phyloP scores from a whole-genome alignment of 2,797 vertebrate species.

The Passerculus sandwichensis region DNA sequence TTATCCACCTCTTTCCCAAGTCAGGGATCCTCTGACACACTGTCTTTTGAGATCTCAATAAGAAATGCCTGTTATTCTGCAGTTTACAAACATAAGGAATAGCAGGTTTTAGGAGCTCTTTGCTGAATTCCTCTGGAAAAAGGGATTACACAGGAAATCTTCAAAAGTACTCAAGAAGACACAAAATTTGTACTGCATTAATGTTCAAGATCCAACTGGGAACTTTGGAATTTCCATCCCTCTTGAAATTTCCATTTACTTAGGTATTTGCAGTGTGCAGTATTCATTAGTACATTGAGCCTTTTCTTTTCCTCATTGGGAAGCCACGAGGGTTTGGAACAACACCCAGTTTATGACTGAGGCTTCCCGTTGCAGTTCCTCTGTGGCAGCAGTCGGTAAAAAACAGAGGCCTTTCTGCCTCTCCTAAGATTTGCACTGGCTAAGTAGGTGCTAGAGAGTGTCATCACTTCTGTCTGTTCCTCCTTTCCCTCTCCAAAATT shows the following conservation, averaged over 20 bases:
- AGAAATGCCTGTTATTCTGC: not conserved
- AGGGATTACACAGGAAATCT: not conserved
- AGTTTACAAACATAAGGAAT: not conserved
- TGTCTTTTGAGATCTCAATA: not conserved
- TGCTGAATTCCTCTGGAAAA: not conserved
- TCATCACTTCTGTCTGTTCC: not conserved
- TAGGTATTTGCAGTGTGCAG: not conserved
- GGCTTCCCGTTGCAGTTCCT: slow-evolving; percentile 23
- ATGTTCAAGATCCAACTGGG: not conserved
- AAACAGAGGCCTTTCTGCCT: not conserved
- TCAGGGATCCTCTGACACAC: not conserved
- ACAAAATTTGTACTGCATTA: not conserved
- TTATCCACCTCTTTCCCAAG: not conserved
- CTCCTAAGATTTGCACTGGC: not conserved
- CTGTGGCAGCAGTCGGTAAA: not conserved
- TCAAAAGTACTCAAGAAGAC: not conserved
- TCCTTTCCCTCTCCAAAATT: not conserved
- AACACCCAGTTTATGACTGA: not conserved
- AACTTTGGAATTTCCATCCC: not conserved
- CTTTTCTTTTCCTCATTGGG: not conserved
- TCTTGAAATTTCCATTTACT: not conserved
- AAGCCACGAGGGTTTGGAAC: slow-evolving; percentile 23
- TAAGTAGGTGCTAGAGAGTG: not conserved
- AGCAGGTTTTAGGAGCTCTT: not conserved
- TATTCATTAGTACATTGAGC: not conserved